A percentile compares a stretch with the other conserved stretches of the same genome.
phyloP scores from a whole-genome alignment of 64 coral and sea anemone species.

The Exaiptasia diaphana region DNA sequence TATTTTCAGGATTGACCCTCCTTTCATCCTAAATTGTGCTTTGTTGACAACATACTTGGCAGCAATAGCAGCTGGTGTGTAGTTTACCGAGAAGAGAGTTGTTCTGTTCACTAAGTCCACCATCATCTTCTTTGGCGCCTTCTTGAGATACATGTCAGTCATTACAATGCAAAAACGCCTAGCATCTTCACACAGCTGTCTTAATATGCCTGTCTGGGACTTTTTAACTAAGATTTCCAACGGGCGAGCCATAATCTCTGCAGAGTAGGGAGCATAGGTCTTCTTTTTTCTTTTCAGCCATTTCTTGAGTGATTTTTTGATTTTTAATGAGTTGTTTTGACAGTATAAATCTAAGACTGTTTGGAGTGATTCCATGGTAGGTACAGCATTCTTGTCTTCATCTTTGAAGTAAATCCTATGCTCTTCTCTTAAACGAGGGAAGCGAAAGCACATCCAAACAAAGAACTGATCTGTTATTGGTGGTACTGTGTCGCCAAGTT shows the following conservation, averaged over 20 bases:
- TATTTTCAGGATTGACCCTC: slow-evolving; percentile 1
- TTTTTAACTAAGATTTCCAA: slow-evolving; percentile 12
- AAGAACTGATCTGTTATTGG: slow-evolving; percentile 52
- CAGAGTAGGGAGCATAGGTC: no score
- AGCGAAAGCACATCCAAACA: slow-evolving; percentile 63
- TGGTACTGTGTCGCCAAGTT: slow-evolving; percentile 46
- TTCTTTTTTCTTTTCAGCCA: not conserved
- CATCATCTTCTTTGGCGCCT: slow-evolving; percentile 44
- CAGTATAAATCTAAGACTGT: not conserved
- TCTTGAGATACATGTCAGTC: slow-evolving; percentile 7
- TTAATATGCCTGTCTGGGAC: slow-evolving; percentile 12
- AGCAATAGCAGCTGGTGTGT: slow-evolving; percentile 56
- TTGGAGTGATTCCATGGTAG: not conserved
- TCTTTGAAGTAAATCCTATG: slow-evolving; percentile 40
- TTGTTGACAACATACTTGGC: slow-evolving; percentile 52
- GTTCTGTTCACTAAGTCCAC: slow-evolving; percentile 30
- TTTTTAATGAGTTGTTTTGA: not conserved
- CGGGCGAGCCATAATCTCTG: slow-evolving; percentile 4
- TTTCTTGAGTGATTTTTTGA: not conserved
- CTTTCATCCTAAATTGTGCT: slow-evolving; percentile 9
- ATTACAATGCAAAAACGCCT: not conserved
- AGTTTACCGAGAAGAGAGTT: slow-evolving; percentile 26
- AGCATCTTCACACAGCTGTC: not conserved
- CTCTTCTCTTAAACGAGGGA: slow-evolving; percentile 49
- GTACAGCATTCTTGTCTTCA: slow-evolving; percentile 32